A percentile compares a stretch with the other conserved stretches of the same genome.
Conservation (phyloP, 2,797 vertebrate species). For the Schizopygopsis pylzovi region DNA sequence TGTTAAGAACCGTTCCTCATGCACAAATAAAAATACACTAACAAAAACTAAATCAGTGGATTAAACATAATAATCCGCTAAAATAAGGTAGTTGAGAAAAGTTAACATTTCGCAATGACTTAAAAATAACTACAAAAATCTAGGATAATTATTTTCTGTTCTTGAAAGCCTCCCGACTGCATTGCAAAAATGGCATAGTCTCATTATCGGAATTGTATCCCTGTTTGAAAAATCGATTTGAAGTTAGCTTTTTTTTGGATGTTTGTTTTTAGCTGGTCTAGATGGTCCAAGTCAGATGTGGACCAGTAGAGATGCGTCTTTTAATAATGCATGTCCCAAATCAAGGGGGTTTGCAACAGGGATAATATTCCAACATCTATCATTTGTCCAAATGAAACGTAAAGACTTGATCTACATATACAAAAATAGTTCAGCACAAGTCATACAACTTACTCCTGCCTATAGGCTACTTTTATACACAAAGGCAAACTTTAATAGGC, state of each 20-base stretch:
- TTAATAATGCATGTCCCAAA: not conserved
- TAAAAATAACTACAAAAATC: not conserved
- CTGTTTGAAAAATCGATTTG: not conserved
- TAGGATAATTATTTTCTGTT: not conserved
- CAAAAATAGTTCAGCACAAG: not conserved
- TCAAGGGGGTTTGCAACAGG: not conserved
- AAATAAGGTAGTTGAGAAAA: not conserved
- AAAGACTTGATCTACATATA: not conserved
- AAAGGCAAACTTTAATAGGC: not conserved
- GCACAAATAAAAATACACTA: not conserved
- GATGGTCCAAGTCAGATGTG: not conserved
- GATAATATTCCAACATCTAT: not conserved
- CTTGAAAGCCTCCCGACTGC: not conserved
- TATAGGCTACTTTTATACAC: not conserved
- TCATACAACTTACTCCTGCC: not conserved
- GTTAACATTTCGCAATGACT: not conserved
- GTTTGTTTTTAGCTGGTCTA: not conserved
- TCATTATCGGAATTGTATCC: not conserved
- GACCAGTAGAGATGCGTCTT: not conserved
- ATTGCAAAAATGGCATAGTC: not conserved
- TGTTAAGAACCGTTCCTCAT: not conserved
- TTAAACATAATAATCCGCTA: not conserved
- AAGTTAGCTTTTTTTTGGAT: not conserved
- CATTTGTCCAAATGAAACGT: not conserved
- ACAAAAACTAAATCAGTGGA: not conserved